Base-by-base conservation (phyloP, 2,113 vertebrate species). In the Bubo scandiacus region DNA sequence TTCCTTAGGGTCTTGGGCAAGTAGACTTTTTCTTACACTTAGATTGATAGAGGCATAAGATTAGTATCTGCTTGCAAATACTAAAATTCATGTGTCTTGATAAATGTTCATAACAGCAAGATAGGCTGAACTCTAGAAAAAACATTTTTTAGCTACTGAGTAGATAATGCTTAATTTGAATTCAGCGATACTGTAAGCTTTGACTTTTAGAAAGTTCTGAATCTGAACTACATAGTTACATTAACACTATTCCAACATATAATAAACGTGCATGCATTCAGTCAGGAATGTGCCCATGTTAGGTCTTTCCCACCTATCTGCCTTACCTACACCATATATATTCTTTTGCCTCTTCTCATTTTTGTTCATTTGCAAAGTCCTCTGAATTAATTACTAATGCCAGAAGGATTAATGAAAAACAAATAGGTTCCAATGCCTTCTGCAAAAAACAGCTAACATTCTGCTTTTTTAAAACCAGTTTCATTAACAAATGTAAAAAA, bases 371-470 rank as follows among this genome's bases (percentile, higher is more conserved):
- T n/a, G 30, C 20, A 1, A 30, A 5, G 0, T 32, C 20, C 9
- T 42, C 42, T 65, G 30, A 62, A 57, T 52, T 57, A 74, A 88
- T 29, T 66, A 30, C 27, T 61, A 61, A 14, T 61, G 15, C 2
- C 22, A 42, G 43, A 85, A 79, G 6, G 26, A 74, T 54, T 82
- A 66, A 52, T 32, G 38, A 75, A 82, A 88, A 43, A 25, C 8
- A 72, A 51, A 65, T 19, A 1, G 1, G 1, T 45, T 81, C 12
- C 49, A 55, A 47, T 2, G 3, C 1, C 5, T 68, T 55, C n/a
- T 72, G 32, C 4, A 80, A 86, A 81, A 68, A 47, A 8, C 3
- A 40, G 9, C 1, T 6, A 66, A 29, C 9, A 45, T 26, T 54
- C 9, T 68, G 29, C 1, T 36, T 72, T 47, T 75, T 74, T 11